A percentile compares a stretch with the other conserved stretches of the same genome.
Evolutionary conservation across 2,113 vertebrate genomes (phyloP).

Genomic region (Amphiprion percula): DNA sequence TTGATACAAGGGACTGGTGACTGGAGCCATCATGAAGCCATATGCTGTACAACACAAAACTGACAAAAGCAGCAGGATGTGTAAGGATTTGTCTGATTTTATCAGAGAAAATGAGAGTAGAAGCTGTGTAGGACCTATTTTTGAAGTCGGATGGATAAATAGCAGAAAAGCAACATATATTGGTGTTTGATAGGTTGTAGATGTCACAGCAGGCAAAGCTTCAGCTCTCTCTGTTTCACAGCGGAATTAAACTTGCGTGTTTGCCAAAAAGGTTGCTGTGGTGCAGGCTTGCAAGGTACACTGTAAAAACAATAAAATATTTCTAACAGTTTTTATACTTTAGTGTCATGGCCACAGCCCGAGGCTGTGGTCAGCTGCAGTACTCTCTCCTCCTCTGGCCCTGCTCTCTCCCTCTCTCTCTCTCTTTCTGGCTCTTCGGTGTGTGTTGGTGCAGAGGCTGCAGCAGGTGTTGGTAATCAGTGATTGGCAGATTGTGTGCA

Average conservation of each 20-base stretch:
- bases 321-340: too few relatives aligned
- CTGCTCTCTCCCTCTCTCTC: too few relatives aligned
- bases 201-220: not conserved
- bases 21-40: constrained; percentile 5
- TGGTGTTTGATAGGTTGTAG: not conserved
- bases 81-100: not conserved
- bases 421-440: too few relatives aligned
- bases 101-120: not conserved
- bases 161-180: not conserved
- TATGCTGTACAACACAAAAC: constrained; percentile 23
- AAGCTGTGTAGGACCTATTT: not conserved
- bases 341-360: too few relatives aligned
- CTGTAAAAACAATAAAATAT: not conserved
- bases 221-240: not conserved
- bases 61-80: constrained; percentile 1
- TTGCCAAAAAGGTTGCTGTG: not conserved
- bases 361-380: too few relatives aligned
- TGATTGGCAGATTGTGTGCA: too few relatives aligned
- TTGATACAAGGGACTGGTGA: constrained; percentile 10
- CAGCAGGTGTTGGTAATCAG: too few relatives aligned
- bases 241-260: constrained; percentile 19
- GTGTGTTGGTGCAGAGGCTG: too few relatives aligned
- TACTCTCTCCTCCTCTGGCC: too few relatives aligned
- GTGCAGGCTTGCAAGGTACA: not conserved
- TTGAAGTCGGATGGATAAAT: not conserved